phyloP scores from a whole-genome alignment of 2,888 invertebrate genomes.

The Melangyna quadrimaculata region DNA sequence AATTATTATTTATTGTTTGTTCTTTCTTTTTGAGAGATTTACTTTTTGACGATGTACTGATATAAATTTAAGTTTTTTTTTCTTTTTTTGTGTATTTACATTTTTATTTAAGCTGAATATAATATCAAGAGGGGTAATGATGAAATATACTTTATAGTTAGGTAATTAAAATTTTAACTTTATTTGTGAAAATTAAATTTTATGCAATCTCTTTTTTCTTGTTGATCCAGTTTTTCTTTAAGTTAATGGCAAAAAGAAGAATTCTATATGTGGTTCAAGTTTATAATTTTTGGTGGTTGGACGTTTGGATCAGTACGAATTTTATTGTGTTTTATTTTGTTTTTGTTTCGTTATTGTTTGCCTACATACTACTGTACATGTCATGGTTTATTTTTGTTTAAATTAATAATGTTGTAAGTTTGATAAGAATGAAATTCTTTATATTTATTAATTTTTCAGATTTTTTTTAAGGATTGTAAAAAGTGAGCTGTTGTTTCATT shows the following conservation, averaged over 20 bases:
- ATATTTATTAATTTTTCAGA: background rate
- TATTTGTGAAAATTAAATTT: constrained; percentile 38
- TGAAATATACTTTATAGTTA: constrained; percentile 47
- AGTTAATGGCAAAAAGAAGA: background rate
- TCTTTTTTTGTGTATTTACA: constrained; percentile 51
- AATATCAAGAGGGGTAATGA: constrained; percentile 36
- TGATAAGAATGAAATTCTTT: background rate
- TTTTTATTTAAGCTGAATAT: constrained; percentile 54
- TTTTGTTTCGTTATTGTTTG: constrained; percentile 2
- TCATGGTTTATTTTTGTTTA: constrained; percentile 4
- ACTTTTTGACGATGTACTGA: constrained; percentile 46
- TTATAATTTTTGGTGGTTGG: constrained; percentile 25
- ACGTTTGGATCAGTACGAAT: constrained; percentile 32
- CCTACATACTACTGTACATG: constrained; percentile 21
- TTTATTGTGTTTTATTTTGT: constrained; percentile 5
- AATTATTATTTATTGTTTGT: constrained; percentile 72
- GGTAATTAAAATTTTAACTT: background rate
- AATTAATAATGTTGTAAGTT: constrained; percentile 18
- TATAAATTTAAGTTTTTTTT: constrained; percentile 44
- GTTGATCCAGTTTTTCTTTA: background rate
- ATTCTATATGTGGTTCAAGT: constrained; percentile 1
- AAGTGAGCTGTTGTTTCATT: no score
- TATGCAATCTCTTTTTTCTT: constrained; percentile 61
- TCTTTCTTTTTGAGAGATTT: constrained; percentile 10
- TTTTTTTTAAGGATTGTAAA: no score